Evolutionary conservation across 2,888 invertebrate species (phyloP).

Genomic region (Drosophila demipolita): DNA sequence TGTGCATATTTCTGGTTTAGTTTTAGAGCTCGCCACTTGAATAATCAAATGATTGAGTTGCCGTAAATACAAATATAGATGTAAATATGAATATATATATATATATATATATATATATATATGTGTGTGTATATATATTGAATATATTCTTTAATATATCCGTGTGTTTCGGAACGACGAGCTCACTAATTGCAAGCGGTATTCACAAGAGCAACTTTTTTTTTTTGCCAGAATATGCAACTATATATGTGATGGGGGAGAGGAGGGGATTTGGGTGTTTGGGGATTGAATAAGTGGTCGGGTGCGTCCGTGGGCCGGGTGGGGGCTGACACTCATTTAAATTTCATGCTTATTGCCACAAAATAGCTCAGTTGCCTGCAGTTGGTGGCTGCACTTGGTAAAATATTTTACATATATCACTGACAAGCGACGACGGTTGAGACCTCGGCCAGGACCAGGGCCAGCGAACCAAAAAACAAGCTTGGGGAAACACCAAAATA

Average conservation of each 20-base stretch:
- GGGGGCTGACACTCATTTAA: slow-evolving; percentile 68
- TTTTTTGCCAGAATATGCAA: slow-evolving; percentile 21
- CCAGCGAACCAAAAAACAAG: slow-evolving; percentile 80
- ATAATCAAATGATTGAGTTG: slow-evolving; percentile 61
- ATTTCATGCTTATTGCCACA: slow-evolving; percentile 80
- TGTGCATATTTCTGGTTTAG: slow-evolving; percentile 28
- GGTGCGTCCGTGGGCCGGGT: slow-evolving; percentile 12
- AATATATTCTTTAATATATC: slow-evolving; percentile 25
- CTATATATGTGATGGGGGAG: slow-evolving; percentile 20
- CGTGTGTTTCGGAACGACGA: slow-evolving; percentile 28
- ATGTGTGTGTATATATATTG: slow-evolving; percentile 5
- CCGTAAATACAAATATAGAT: not conserved
- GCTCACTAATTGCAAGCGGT: slow-evolving; percentile 72
- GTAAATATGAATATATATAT: slow-evolving; percentile 16
- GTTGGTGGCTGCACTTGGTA: slow-evolving; percentile 49
- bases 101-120: not conserved
- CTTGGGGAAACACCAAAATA: slow-evolving; percentile 79
- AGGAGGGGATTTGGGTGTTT: not conserved
- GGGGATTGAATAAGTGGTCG: slow-evolving; percentile 19
- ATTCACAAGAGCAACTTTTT: slow-evolving; percentile 48
- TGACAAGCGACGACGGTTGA: slow-evolving; percentile 72
- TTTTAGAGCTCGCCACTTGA: slow-evolving; percentile 45
- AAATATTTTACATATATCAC: slow-evolving; percentile 70
- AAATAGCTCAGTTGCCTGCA: slow-evolving; percentile 73
- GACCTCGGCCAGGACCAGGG: slow-evolving; percentile 45